phyloP scores from a whole-genome alignment of 2,113 vertebrate species.

The Pan troglodytes region DNA sequence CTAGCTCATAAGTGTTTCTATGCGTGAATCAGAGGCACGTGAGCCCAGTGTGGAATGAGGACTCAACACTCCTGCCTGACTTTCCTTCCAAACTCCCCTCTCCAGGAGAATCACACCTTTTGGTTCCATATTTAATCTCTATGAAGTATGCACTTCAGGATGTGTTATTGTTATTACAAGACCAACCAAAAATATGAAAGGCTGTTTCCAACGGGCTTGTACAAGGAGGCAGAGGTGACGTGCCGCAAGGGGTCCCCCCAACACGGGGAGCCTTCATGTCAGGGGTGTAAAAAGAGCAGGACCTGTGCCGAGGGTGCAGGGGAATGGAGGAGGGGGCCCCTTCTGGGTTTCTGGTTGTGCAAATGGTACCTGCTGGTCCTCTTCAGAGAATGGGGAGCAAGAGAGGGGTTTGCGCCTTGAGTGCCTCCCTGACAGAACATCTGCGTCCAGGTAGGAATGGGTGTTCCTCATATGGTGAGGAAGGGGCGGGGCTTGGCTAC shows the following conservation, averaged over 20 bases:
- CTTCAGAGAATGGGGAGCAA: neutral
- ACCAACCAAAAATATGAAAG: fast-evolving
- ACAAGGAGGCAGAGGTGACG: too few relatives aligned
- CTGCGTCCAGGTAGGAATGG: too few relatives aligned
- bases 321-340: neutral
- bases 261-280: fast-evolving
- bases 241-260: fast-evolving
- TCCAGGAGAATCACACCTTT: fast-evolving
- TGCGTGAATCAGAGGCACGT: fast-evolving
- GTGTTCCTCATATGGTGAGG: neutral
- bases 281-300: neutral
- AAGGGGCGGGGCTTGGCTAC: neutral
- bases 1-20: fast-evolving
- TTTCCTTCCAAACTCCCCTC: neutral
- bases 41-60: fast-evolving
- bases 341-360: neutral
- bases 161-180: fast-evolving
- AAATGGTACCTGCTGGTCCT: too few relatives aligned
- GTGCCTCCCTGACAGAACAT: neutral
- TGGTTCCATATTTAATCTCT: fast-evolving
- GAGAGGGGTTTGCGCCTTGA: too few relatives aligned
- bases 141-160: too few relatives aligned
- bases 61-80: fast-evolving
- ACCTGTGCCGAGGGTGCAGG: fast-evolving
- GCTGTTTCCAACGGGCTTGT: too few relatives aligned